These are phyloP conservation scores for Whitmania pigra DNA, from an alignment of 1,140 invertebrate species.

Conservation along the genomic window DNA sequence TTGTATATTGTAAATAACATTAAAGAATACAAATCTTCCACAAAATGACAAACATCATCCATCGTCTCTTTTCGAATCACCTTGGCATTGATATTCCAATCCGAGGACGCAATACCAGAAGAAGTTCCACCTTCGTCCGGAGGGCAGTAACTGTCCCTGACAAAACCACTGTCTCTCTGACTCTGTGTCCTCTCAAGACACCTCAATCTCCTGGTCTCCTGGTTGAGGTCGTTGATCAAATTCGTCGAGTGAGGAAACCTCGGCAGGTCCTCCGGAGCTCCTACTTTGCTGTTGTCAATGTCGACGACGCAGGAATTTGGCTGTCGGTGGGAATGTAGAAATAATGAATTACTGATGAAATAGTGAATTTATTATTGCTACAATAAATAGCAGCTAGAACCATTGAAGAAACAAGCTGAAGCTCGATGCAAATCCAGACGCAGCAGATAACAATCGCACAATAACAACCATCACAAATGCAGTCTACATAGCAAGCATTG, in stretches of 20 bases:
- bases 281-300: slow-evolving; percentile 77
- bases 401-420: too few relatives aligned
- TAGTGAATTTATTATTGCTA: neutral
- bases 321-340: slow-evolving; percentile 33
- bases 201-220: slow-evolving; percentile 18
- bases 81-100: slow-evolving; percentile 7
- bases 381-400: too few relatives aligned
- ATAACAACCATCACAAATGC: neutral
- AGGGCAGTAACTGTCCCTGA: slow-evolving; percentile 23
- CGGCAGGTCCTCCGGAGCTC: slow-evolving; percentile 87
- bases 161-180: slow-evolving; percentile 21
- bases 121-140: slow-evolving; percentile 19
- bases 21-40: neutral
- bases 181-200: neutral
- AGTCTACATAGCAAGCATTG: neutral
- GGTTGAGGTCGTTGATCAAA: slow-evolving; percentile 64
- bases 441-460: neutral
- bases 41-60: too few relatives aligned
- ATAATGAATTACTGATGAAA: slow-evolving; percentile 7
- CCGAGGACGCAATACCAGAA: neutral
- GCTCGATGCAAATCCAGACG: too few relatives aligned
- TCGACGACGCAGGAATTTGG: slow-evolving; percentile 88
- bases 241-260: slow-evolving; percentile 76
- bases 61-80: neutral
- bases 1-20: too few relatives aligned